Evolutionary conservation across 2,888 invertebrate species (phyloP), one percentile per base, ranked within the genome.

Genomic region (Byasa hedistus): DNA sequence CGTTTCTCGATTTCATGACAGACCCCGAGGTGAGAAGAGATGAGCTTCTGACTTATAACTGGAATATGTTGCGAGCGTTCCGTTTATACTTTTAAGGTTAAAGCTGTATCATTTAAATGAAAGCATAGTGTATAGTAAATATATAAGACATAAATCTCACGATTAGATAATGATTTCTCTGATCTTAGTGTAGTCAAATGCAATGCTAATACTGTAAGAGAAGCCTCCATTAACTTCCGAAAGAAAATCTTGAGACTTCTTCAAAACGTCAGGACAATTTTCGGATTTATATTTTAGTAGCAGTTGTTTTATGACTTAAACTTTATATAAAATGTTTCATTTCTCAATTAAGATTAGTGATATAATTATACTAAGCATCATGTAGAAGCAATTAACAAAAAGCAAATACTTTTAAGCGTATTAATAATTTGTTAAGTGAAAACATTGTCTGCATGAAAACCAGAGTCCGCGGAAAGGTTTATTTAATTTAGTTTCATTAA

Each of bases 1-100:
- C 75, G 76, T 75, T 79, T 80, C 79, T 77, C 75, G 76, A 79
- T 79, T 76, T 73, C 78, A 72, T 67, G 71, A 23, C 67, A 60
- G 69, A 71, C 69, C 75, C 68, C 71, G 71, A 70, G 76, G 71
- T 69, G 72, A 36, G 52, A 60, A 48, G 66, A 72, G 62, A 72
- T 64, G 64, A 67, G 60, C 60, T 67, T 60, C 39, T 57, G 57
- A 67, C 23, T 67, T 65, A 66, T 57, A 62, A 54, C 51, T 64
- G 67, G 68, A 62, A 64, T 54, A 36, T 62, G 57, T 61, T 39
- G 44, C 27, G 23, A 57, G 44, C 56, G 54, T 24, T 64, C 23
- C 8, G 56, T 32, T 61, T 65, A 39, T 27, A n/a, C 17, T 1
- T 36, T 56, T 59, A 32, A 7, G 32, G 7, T 32, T 32, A 10